phyloP scores from a whole-genome alignment of 2,113 vertebrate species.

The Rhinolophus ferrumequinum region DNA sequence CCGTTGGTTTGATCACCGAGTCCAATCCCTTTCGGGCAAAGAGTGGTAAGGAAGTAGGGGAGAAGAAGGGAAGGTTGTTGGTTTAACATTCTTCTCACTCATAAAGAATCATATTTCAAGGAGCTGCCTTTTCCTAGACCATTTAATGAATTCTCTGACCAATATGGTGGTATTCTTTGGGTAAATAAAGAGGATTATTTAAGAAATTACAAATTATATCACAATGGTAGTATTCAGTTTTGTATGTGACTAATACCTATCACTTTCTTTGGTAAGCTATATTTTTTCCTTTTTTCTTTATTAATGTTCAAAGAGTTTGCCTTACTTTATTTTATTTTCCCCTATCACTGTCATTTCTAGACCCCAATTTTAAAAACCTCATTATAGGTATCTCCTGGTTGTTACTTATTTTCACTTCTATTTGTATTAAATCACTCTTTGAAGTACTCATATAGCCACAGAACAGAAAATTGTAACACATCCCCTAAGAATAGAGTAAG shows the following conservation, averaged over 20 bases:
- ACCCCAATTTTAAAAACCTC: background rate
- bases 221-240: constrained; percentile 4
- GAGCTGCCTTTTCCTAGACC: background rate
- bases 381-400: background rate
- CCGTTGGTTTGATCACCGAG: background rate
- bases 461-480: background rate
- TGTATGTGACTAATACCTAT: constrained; percentile 1
- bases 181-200: constrained; percentile 26
- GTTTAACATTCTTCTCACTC: background rate
- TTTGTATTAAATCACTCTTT: constrained; percentile 2
- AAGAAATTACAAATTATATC: background rate
- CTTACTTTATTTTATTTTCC: constrained; percentile 34
- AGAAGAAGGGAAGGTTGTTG: background rate
- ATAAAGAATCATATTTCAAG: constrained; percentile 14
- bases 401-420: constrained; percentile 39
- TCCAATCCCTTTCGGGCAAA: background rate
- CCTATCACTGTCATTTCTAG: constrained; percentile 1
- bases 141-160: constrained; percentile 33
- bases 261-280: background rate
- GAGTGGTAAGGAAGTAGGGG: background rate
- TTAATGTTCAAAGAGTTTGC: background rate
- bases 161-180: background rate
- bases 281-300: background rate
- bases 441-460: background rate
- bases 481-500: background rate